Evolutionary conservation across 2,113 vertebrate species (phyloP).

Genomic region (Rhodinocichla rosea): DNA sequence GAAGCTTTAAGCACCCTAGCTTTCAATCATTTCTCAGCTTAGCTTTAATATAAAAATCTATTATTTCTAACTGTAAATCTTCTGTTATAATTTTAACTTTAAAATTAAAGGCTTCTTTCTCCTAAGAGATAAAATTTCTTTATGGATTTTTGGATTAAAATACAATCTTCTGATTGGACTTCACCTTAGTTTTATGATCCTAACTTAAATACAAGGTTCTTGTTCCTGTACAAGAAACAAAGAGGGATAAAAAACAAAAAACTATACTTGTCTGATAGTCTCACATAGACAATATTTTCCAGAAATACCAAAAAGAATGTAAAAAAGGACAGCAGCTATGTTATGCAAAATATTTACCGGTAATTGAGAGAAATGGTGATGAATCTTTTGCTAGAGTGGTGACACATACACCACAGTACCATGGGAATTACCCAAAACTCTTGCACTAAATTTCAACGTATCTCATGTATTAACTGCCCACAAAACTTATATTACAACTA

Average conservation of each 20-base stretch:
- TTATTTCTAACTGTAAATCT: background rate
- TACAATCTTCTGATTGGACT: background rate
- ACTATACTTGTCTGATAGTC: background rate
- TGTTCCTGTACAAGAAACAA: background rate
- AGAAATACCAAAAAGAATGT: background rate
- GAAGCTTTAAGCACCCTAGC: background rate
- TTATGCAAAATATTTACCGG: background rate
- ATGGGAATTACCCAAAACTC: background rate
- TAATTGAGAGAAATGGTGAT: background rate
- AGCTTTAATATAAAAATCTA: conserved; percentile 10
- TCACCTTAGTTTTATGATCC: background rate
- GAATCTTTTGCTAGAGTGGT: background rate
- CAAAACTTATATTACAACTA: background rate
- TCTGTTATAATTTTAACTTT: background rate
- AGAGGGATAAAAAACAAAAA: background rate
- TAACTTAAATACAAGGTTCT: background rate
- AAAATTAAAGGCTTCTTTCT: conserved; percentile 21
- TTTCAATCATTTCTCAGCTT: background rate
- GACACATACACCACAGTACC: background rate
- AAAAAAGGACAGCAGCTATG: background rate
- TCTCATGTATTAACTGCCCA: background rate
- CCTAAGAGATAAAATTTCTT: background rate
- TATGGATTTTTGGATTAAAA: background rate
- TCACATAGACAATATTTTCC: background rate
- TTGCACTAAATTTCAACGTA: background rate